Conservation (phyloP, 2,113 vertebrate species). For the Nerophis lumbriciformis region DNA sequence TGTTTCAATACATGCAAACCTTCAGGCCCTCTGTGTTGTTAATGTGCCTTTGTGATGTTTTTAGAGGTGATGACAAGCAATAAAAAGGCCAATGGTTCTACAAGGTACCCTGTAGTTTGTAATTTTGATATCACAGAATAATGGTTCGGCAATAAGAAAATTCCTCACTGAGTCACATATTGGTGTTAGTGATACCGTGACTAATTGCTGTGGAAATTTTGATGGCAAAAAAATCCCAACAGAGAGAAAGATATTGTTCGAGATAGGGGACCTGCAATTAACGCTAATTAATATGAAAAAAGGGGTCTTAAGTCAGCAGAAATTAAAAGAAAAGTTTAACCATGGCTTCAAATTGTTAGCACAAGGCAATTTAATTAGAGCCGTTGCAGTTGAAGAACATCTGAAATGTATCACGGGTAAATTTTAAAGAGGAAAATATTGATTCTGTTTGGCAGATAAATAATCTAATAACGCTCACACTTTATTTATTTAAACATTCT, state of each 20-base stretch:
- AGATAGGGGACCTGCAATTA: constrained; percentile 33
- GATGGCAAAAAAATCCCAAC: constrained; percentile 21
- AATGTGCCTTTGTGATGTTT: neutral
- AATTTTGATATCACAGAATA: constrained; percentile 8
- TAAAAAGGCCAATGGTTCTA: neutral
- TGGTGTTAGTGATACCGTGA: constrained; percentile 5
- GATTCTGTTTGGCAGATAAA: too few relatives aligned
- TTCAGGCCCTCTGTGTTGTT: neutral
- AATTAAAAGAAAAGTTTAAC: constrained; percentile 21
- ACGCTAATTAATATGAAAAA: constrained; percentile 36
- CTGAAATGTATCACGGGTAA: constrained; percentile 11
- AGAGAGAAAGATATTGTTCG: constrained; percentile 24
- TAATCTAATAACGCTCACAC: too few relatives aligned
- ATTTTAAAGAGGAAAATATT: neutral
- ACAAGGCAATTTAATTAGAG: constrained; percentile 18
- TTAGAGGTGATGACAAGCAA: neutral
- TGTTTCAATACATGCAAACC: too few relatives aligned
- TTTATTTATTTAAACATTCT: too few relatives aligned
- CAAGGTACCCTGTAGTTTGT: neutral
- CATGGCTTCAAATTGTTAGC: constrained; percentile 14
- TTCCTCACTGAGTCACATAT: constrained; percentile 5
- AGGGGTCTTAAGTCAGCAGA: constrained; percentile 12
- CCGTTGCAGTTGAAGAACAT: constrained; percentile 3
- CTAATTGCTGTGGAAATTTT: constrained; percentile 23
- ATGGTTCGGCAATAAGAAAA: constrained; percentile 1